Conservation (phyloP, 2,797 vertebrate genomes). For the Epinephelus malabaricus region DNA sequence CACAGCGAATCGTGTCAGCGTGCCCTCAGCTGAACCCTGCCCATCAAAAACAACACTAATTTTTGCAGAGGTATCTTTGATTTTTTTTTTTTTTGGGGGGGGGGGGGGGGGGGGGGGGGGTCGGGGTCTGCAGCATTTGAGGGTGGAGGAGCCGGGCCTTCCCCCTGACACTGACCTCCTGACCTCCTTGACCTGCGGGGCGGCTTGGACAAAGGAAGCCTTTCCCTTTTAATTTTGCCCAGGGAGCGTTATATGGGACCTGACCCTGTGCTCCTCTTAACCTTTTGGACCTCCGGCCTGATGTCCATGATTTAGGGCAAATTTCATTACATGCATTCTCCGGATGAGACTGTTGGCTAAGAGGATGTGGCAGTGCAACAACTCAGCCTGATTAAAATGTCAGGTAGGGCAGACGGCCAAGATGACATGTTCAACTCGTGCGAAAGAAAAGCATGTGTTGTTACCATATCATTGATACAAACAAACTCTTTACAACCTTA, state of each 20-base stretch:
- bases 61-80: conserved; percentile 74
- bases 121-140: conserved; percentile 65
- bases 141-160: conserved; percentile 70
- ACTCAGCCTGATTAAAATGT: conserved; percentile 84
- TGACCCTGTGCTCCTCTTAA: conserved; percentile 85
- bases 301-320: conserved; percentile 86
- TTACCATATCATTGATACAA: conserved; percentile 14
- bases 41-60: conserved; percentile 79
- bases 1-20: conserved; percentile 61
- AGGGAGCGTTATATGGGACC: conserved; percentile 83
- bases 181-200: conserved; percentile 85
- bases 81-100: conserved; percentile 48
- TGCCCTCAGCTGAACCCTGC: conserved; percentile 75
- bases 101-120: too few species aligned
- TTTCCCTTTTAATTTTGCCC: conserved; percentile 88
- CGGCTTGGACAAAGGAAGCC: conserved; percentile 84
- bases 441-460: conserved; percentile 30
- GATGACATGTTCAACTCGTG: conserved; percentile 52
- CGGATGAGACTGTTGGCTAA: conserved; percentile 79
- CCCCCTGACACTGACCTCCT: conserved; percentile 86
- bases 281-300: conserved; percentile 84
- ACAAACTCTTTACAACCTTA: conserved; percentile 22
- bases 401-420: conserved; percentile 64
- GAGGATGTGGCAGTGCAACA: conserved; percentile 77
- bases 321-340: conserved; percentile 88